Evolutionary conservation across 2,797 vertebrate genomes (phyloP).

Genomic region (Phyllotis vaccarum): DNA sequence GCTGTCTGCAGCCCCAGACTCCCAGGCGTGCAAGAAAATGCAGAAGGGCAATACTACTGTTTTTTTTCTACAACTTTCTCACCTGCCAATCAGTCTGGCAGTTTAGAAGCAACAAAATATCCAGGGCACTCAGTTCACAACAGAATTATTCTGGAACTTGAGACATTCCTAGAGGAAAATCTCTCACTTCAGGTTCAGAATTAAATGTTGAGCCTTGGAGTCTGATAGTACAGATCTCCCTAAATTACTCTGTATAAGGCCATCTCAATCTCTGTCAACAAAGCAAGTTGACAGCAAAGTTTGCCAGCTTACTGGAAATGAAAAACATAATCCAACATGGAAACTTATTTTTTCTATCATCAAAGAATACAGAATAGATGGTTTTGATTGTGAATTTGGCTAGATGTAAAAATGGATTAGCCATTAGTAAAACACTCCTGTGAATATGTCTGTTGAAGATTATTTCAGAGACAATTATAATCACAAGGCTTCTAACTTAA

Average conservation of each 20-base stretch:
- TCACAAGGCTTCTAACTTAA: too few relatives aligned
- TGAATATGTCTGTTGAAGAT: neutral
- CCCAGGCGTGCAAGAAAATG: neutral
- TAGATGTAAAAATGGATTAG: neutral
- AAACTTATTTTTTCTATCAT: constrained; percentile 3
- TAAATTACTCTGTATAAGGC: neutral
- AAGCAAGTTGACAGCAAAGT: constrained; percentile 37
- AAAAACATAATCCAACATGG: neutral
- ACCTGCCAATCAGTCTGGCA: constrained; percentile 56
- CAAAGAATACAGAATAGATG: neutral
- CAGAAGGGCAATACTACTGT: constrained; percentile 23
- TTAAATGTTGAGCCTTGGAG: neutral
- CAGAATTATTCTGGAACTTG: constrained; percentile 45
- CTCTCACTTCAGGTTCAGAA: neutral
- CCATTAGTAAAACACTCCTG: neutral
- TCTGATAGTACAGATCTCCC: neutral
- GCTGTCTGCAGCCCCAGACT: constrained; percentile 11
- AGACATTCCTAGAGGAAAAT: neutral
- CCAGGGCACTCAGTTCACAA: constrained; percentile 46
- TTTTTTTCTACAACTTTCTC: constrained; percentile 61
- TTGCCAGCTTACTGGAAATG: neutral
- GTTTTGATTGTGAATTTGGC: neutral
- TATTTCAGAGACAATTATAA: neutral
- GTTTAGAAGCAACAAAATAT: constrained; percentile 45
- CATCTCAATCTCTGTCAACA: constrained; percentile 14